These are phyloP conservation scores for Nineta flava DNA, from an alignment of 2,888 invertebrate species.

Conservation along the genomic window DNA sequence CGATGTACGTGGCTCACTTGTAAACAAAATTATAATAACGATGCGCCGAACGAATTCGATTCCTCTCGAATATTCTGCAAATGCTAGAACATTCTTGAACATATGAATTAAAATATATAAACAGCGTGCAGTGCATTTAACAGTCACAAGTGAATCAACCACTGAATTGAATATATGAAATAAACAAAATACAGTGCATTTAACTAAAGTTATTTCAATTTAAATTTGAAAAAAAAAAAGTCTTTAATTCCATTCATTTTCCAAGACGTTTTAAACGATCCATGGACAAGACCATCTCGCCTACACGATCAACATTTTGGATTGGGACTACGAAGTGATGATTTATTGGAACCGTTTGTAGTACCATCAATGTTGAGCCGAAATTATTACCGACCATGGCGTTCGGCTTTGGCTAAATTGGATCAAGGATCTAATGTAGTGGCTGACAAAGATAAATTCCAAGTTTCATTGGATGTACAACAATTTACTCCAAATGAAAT, in stretches of 20 bases:
- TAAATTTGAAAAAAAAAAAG: constrained; percentile 35
- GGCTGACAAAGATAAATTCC: constrained; percentile 47
- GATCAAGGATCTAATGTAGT: constrained; percentile 52
- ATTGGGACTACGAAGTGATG: constrained; percentile 57
- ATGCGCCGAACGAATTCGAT: too few species aligned
- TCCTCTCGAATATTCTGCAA: too few species aligned
- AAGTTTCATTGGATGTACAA: constrained; percentile 49
- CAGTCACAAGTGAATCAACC: too few species aligned
- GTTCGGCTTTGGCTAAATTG: constrained; percentile 37
- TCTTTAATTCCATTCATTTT: constrained; percentile 69
- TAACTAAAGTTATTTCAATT: too few species aligned
- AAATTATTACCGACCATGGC: constrained; percentile 50
- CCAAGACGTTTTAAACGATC: constrained; percentile 81
- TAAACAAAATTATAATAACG: too few species aligned
- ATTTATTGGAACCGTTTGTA: constrained; percentile 34
- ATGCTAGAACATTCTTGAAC: too few species aligned
- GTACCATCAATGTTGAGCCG: constrained; percentile 24
- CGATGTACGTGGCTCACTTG: too few species aligned
- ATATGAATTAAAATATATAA: too few species aligned
- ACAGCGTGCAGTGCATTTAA: too few species aligned
- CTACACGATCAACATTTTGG: constrained; percentile 73
- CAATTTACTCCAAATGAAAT: constrained; percentile 54
- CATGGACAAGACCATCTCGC: constrained; percentile 47
- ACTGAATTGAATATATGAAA: too few species aligned
- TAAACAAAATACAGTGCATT: too few species aligned